These are phyloP conservation scores for Plecturocebus donacophilus DNA, from an alignment of 2,113 vertebrate genomes.

Conservation along the genomic window DNA sequence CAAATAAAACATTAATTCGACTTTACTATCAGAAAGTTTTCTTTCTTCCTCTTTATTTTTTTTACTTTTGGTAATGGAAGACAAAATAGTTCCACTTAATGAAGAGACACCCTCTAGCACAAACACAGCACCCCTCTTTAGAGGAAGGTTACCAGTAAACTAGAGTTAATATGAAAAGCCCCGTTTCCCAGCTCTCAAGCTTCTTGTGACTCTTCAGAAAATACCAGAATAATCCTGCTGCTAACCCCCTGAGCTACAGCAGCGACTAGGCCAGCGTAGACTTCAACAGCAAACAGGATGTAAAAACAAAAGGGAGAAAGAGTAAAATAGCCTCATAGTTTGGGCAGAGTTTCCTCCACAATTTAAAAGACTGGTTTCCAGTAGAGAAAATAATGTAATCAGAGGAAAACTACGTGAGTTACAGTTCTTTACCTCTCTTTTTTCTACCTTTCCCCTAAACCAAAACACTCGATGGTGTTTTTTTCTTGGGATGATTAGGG, in stretches of 20 bases:
- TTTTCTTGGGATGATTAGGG: neutral
- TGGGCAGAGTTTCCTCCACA: neutral
- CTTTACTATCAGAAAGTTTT: neutral
- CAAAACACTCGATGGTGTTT: neutral
- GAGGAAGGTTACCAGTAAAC: neutral
- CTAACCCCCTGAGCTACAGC: neutral
- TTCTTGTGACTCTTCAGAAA: neutral
- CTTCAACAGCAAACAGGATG: conserved; percentile 26
- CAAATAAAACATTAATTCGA: neutral
- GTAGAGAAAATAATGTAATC: conserved; percentile 1
- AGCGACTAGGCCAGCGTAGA: neutral
- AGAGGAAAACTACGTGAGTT: neutral
- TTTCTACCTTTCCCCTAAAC: neutral
- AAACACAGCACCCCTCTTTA: neutral
- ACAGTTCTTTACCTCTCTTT: neutral
- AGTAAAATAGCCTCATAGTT: neutral
- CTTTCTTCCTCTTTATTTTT: no score
- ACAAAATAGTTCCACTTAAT: neutral
- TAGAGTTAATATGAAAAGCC: neutral
- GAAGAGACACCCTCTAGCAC: neutral
- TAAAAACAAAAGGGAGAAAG: neutral
- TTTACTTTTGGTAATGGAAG: neutral
- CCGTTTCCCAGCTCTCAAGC: neutral
- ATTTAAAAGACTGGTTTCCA: neutral
- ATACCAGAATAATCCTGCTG: neutral